Evolutionary conservation across 2,888 invertebrate genomes (phyloP).

Genomic region (Drosophila hawaiiensis): DNA sequence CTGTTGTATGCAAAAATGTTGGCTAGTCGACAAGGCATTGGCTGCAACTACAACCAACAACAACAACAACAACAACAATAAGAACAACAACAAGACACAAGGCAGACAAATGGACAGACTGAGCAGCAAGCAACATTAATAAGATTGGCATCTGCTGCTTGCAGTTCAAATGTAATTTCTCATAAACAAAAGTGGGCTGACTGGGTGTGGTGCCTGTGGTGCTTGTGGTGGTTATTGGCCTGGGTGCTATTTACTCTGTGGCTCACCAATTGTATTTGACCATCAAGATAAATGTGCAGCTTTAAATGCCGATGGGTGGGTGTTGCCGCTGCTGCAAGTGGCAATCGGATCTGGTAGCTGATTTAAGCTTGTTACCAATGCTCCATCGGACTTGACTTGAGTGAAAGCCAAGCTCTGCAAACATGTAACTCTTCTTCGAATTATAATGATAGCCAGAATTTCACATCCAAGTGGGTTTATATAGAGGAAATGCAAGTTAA

Average conservation of each 20-base stretch:
- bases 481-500: background rate
- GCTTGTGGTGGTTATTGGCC: slow-evolving; percentile 3
- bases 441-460: background rate
- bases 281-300: slow-evolving; percentile 65
- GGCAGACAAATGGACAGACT: slow-evolving; percentile 15
- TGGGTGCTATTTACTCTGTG: slow-evolving; percentile 20
- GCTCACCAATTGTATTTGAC: slow-evolving; percentile 53
- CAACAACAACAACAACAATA: slow-evolving; percentile 31
- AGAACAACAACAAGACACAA: slow-evolving; percentile 38
- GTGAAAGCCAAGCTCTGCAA: slow-evolving; percentile 24
- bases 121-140: slow-evolving; percentile 71
- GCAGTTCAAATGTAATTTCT: slow-evolving; percentile 79
- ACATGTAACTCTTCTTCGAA: background rate
- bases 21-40: slow-evolving; percentile 76
- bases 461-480: background rate
- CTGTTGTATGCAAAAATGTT: slow-evolving; percentile 77
- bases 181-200: slow-evolving; percentile 76
- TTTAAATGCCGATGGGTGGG: slow-evolving; percentile 51
- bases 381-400: slow-evolving; percentile 31
- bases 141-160: slow-evolving; percentile 79
- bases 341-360: slow-evolving; percentile 62
- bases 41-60: slow-evolving; percentile 56
- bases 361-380: slow-evolving; percentile 40
- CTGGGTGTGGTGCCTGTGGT: slow-evolving; percentile 65
- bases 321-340: slow-evolving; percentile 35